Base-by-base conservation (phyloP, 1,140 invertebrate genomes). In the Asbolus verrucosus region DNA sequence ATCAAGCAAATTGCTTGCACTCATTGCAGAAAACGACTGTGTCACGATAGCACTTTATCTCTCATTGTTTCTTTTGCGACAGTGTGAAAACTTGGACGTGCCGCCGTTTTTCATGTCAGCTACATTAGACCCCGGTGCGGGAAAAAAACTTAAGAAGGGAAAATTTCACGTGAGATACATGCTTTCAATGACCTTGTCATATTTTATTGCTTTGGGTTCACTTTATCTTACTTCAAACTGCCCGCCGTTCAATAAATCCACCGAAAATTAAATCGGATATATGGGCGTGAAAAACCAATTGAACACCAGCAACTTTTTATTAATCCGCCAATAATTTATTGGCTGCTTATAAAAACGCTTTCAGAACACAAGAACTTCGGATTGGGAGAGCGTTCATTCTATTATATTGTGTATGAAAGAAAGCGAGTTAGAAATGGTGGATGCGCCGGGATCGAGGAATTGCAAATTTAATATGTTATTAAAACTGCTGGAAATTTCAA, bases 1-100 rank as follows among this genome's bases (percentile, higher is more conserved):
- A 54, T 54, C 46, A 54, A 54, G 19, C 46, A 54, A 54, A 54
- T 54, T 54, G 46, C 46, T 54, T 54, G 46, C 46, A 54, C 46
- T 54, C 46, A 24, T 54, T 54, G 11, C 18, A 54, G 27, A 11
- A 24, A 24, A 14, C 14, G 21, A 27, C 21, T n/a, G 14, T 27
- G 46, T 21, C 46, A 13, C 24, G 46, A 54, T 13, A 27, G 46
- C 46, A 54, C 46, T 54, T 54, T 54, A 54, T 54, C 46, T 54
- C 27, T 27, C 46, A 54, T 54, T 54, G 21, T 54, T 54, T 30
- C 46, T 54, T 54, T 54, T 54, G 14, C 19, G 27, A 21, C 9
- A 54, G 46, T 54, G 46, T 54, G n/a, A n/a, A n/a, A n/a, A n/a
- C n/a, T n/a, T n/a, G 46, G 21, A 54, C 46, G 46, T 54, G 19